phyloP scores from a whole-genome alignment of 2,888 invertebrate species.

The Petrolisthes manimaculis region DNA sequence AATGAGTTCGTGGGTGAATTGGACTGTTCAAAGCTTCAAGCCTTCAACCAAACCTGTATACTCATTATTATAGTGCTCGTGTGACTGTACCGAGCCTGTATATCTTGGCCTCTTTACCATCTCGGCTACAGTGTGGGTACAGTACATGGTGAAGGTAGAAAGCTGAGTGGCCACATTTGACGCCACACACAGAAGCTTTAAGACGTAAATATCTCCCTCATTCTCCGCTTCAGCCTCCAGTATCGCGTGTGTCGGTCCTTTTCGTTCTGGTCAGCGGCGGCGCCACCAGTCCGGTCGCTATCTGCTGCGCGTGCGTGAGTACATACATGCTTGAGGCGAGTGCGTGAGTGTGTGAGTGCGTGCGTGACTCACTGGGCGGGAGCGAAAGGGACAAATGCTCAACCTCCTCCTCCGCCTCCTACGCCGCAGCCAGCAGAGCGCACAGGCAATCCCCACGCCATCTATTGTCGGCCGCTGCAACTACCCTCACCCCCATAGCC shows the following conservation, averaged over 20 bases:
- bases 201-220: too few relatives aligned
- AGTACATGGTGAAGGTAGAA: too few relatives aligned
- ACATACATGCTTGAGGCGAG: neutral
- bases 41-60: too few relatives aligned
- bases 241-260: neutral
- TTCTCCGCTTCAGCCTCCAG: too few relatives aligned
- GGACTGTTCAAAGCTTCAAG: too few relatives aligned
- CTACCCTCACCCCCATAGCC: neutral
- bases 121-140: too few relatives aligned
- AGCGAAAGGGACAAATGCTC: neutral
- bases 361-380: conserved; percentile 9
- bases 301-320: neutral
- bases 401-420: neutral
- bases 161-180: too few relatives aligned
- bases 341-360: conserved; percentile 12
- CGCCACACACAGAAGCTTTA: too few relatives aligned
- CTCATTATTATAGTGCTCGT: too few relatives aligned
- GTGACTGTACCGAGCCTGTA: too few relatives aligned
- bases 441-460: neutral
- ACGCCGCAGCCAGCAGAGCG: neutral
- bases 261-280: neutral
- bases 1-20: too few relatives aligned
- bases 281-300: conserved; percentile 8
- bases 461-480: neutral
- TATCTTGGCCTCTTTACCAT: too few relatives aligned